Evolutionary conservation across 1,140 invertebrate genomes (phyloP), one percentile per base, ranked within the genome.

Genomic region (Tetramorium parvispinum): DNA sequence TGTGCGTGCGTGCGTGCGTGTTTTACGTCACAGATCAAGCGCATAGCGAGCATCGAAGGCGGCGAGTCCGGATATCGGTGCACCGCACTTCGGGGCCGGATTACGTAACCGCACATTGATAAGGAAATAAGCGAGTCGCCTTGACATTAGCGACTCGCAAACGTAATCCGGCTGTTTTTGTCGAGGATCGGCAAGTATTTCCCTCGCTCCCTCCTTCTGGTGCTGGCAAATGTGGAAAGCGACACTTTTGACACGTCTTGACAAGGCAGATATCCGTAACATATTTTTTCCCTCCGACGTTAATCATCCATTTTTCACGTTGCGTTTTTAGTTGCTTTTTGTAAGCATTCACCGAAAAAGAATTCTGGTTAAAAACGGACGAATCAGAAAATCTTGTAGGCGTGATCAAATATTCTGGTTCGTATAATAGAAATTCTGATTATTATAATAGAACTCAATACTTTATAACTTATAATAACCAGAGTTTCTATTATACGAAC

Each of bases 11-110:
- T 59, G 77, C 3, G 40, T 43, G 61, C 66, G 43, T 6, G n/a
- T 92, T 89, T 86, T 91, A 73, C 89, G 86, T 89, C 85, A 87
- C 88, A 87, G 91, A 86, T 89, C 89, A 90, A 85, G 79, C 87
- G 79, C 85, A 93, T 68, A 89, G 91, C 86, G 89, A 89, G 86
- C 82, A 88, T 92, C 79, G 92, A 90, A 87, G 90, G 88, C 78
- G 89, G 79, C 68, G 46, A 8, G 70, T 78, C 88, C 92, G 88
- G 86, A 66, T 87, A 91, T 91, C 88, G 90, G 81, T 87, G 89
- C 76, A 87, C 78, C 79, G 70, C 63, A 73, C 87, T 88, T 86
- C 85, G 51, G 37, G 43, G 43, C 37, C 43, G 61, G 27, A 51
- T 91, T 91, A 86, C 43, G 55, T 88, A 91, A 91, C 61, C 7